Evolutionary conservation across 1,140 invertebrate genomes (phyloP).

Genomic region (Calliphora vicina): DNA sequence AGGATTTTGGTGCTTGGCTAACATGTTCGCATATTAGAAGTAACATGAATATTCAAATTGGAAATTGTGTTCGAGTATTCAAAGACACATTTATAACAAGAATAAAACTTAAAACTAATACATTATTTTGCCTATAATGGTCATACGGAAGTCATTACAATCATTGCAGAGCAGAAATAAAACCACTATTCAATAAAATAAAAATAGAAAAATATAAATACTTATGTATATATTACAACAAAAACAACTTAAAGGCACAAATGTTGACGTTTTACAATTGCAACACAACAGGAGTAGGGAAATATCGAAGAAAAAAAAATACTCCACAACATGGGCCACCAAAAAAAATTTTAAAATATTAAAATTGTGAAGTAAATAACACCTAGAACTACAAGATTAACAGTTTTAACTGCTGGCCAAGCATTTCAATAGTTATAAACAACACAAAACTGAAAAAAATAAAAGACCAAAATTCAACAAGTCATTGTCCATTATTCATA

Average conservation of each 20-base stretch:
- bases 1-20: too few relatives aligned
- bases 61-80: background rate
- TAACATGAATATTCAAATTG: background rate
- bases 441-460: background rate
- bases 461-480: constrained; percentile 31
- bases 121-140: constrained; percentile 20
- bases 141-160: constrained; percentile 30
- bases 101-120: background rate
- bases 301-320: background rate
- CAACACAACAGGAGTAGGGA: background rate
- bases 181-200: background rate
- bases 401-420: background rate
- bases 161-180: background rate
- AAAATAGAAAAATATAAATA: too few relatives aligned
- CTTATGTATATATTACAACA: background rate
- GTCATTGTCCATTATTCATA: constrained; percentile 33
- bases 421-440: background rate
- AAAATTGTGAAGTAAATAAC: background rate
- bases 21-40: too few relatives aligned
- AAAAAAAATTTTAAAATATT: background rate
- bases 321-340: background rate
- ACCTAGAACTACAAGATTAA: constrained; percentile 24
- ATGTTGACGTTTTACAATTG: constrained; percentile 32
- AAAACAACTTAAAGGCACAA: background rate
- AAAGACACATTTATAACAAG: background rate